A percentile compares a stretch with the other conserved stretches of the same genome.
Conservation (phyloP, 2,797 vertebrate species). For the Danio kyathit region DNA sequence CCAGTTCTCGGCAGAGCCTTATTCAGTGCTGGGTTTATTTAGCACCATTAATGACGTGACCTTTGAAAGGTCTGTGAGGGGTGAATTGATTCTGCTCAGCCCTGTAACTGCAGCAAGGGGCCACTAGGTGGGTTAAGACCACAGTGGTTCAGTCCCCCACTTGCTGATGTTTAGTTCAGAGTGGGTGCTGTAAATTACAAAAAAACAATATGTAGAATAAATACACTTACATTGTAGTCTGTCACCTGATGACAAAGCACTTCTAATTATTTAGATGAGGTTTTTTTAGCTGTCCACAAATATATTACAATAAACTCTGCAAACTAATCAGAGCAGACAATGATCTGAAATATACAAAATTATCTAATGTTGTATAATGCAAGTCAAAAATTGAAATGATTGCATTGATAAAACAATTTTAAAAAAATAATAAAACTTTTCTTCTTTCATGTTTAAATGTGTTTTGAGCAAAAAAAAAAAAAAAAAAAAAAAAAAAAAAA, state of each 20-base stretch:
- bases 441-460: too few species aligned
- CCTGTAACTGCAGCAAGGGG: slow-evolving; percentile 72
- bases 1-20: slow-evolving; percentile 66
- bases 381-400: too few species aligned
- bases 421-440: too few species aligned
- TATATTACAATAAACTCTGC: neutral
- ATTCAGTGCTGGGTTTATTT: slow-evolving; percentile 76
- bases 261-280: neutral
- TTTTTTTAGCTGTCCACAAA: neutral
- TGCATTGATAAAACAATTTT: too few species aligned
- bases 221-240: neutral
- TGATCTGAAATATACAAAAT: neutral
- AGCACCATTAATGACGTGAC: slow-evolving; percentile 79
- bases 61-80: slow-evolving; percentile 78
- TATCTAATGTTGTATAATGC: too few species aligned
- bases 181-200: neutral
- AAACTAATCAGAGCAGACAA: neutral
- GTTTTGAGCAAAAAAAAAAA: too few species aligned
- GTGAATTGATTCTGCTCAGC: slow-evolving; percentile 67
- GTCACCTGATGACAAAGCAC: neutral
- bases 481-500: too few species aligned
- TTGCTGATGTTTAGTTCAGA: neutral
- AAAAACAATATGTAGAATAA: neutral
- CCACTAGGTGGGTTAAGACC: slow-evolving; percentile 80
- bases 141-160: slow-evolving; percentile 42